Conservation (phyloP, 2,113 vertebrate species). For the Paracanthobrama guichenoti region DNA sequence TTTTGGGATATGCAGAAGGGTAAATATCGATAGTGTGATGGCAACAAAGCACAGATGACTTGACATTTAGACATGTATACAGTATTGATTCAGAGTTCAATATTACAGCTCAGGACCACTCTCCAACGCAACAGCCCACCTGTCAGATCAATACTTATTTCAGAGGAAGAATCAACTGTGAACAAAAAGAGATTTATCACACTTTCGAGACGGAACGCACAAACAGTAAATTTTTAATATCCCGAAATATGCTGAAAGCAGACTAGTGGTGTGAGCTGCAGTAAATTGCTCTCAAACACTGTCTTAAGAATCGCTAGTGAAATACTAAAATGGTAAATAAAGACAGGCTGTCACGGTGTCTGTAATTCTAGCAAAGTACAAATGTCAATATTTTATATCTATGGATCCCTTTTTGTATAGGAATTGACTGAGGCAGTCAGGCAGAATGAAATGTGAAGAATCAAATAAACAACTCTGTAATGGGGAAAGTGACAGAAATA, state of each 20-base stretch:
- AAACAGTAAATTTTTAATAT: slow-evolving; percentile 38
- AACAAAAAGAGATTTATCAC: slow-evolving; percentile 46
- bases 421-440: slow-evolving; percentile 32
- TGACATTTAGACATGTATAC: slow-evolving; percentile 61
- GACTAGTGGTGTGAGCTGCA: neutral
- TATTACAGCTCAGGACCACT: slow-evolving; percentile 47
- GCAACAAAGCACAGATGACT: slow-evolving; percentile 42
- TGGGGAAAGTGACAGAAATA: slow-evolving; percentile 33
- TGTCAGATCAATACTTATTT: slow-evolving; percentile 60
- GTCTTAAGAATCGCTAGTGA: neutral
- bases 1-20: slow-evolving; percentile 47
- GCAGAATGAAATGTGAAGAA: slow-evolving; percentile 35
- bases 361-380: slow-evolving; percentile 25
- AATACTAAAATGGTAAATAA: slow-evolving; percentile 43
- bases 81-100: slow-evolving; percentile 55
- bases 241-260: slow-evolving; percentile 19
- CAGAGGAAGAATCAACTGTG: slow-evolving; percentile 50
- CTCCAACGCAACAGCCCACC: slow-evolving; percentile 49
- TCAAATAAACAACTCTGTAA: slow-evolving; percentile 49
- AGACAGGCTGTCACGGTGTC: slow-evolving; percentile 27
- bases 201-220: slow-evolving; percentile 24
- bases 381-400: slow-evolving; percentile 46
- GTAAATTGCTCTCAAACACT: slow-evolving; percentile 36
- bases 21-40: slow-evolving; percentile 51
- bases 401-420: slow-evolving; percentile 40